Evolutionary conservation across 2,797 vertebrate species (phyloP).

Genomic region (Silurus aristotelis): DNA sequence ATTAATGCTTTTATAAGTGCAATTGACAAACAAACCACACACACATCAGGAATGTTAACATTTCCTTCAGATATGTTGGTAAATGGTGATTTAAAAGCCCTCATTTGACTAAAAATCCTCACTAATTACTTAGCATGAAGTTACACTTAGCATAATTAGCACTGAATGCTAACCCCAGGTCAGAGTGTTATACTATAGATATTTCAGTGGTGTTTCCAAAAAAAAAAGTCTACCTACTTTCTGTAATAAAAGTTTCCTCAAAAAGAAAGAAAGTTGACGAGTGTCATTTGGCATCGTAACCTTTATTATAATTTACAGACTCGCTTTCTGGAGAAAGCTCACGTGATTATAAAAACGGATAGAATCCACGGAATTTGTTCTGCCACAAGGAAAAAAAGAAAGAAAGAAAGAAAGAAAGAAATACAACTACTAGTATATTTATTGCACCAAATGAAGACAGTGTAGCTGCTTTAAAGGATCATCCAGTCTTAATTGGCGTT

Average conservation of each 20-base stretch:
- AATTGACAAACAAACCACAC: background rate
- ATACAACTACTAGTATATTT: constrained; percentile 42
- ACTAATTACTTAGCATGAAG: background rate
- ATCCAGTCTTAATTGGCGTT: background rate
- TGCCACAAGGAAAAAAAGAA: constrained; percentile 14
- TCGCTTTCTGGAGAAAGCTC: constrained; percentile 34
- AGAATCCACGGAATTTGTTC: constrained; percentile 10
- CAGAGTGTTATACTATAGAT: background rate
- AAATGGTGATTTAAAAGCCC: background rate
- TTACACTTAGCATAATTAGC: background rate
- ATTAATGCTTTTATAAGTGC: background rate
- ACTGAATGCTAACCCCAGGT: too few species aligned
- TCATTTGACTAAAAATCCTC: background rate
- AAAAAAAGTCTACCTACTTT: too few species aligned
- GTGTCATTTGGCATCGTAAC: constrained; percentile 10
- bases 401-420: constrained; percentile 27
- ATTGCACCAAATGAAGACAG: constrained; percentile 56
- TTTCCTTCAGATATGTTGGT: background rate
- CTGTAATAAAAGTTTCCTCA: too few species aligned
- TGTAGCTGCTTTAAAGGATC: constrained; percentile 30
- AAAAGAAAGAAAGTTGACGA: background rate
- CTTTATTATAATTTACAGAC: constrained; percentile 50
- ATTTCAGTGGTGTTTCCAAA: background rate
- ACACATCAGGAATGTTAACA: background rate
- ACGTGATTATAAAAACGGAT: constrained; percentile 50